These are phyloP conservation scores for Aphelocoma coerulescens DNA, from an alignment of 2,113 vertebrate genomes.

Conservation along the genomic window DNA sequence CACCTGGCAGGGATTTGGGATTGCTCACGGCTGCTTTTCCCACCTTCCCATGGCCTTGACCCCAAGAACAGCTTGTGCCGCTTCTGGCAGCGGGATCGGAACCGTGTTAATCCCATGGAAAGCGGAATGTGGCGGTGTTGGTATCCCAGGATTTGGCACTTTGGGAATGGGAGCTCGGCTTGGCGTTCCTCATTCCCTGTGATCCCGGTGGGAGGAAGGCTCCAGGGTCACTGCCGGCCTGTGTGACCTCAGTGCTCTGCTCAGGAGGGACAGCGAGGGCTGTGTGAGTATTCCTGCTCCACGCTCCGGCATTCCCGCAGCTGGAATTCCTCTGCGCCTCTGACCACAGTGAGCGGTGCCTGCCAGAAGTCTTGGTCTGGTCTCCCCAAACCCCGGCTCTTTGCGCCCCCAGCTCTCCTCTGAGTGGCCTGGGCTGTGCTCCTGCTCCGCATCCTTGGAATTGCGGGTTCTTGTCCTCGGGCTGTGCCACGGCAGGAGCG, in stretches of 20 bases:
- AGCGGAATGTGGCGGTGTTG: rapidly evolving
- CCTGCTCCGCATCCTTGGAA: neutral
- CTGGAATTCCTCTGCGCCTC: neutral
- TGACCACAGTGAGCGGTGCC: neutral
- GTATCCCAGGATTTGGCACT: neutral
- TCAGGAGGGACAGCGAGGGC: neutral
- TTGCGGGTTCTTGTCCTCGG: neutral
- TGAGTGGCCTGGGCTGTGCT: neutral
- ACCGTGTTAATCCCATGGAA: rapidly evolving
- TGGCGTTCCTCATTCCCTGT: neutral
- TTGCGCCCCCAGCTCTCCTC: neutral
- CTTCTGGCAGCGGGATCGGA: neutral
- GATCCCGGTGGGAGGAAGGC: neutral
- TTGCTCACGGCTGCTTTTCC: neutral
- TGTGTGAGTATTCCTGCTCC: neutral
- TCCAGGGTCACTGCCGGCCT: neutral
- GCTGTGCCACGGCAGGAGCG: neutral
- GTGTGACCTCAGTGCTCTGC: neutral
- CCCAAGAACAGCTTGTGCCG: neutral
- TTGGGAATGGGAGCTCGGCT: neutral
- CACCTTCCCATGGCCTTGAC: rapidly evolving
- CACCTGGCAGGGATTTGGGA: neutral
- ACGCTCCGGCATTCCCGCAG: neutral
- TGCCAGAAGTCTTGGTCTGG: neutral
- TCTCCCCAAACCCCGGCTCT: neutral